These are phyloP conservation scores for Macrocentrus cingulum DNA, from an alignment of 1,140 invertebrate species.

Conservation along the genomic window DNA sequence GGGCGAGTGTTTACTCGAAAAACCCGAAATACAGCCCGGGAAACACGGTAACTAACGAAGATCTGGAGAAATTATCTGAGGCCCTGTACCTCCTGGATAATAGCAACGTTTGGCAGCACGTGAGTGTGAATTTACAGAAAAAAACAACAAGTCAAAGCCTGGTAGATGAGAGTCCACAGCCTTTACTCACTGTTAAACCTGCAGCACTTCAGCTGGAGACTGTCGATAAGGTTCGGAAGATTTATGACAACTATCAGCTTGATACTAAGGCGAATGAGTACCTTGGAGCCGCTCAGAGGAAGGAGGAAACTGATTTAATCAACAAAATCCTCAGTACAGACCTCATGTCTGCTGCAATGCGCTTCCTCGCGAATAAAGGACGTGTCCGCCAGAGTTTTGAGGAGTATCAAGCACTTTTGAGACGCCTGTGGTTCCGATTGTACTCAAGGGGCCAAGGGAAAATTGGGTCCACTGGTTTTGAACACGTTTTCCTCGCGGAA, in stretches of 20 bases:
- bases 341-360: constrained; percentile 65
- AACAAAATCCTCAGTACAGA: constrained; percentile 65
- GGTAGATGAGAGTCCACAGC: constrained; percentile 71
- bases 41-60: constrained; percentile 60
- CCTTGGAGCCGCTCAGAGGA: constrained; percentile 67
- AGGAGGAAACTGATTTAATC: constrained; percentile 65
- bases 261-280: constrained; percentile 75
- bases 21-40: constrained; percentile 53
- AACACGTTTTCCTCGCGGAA: constrained; percentile 86
- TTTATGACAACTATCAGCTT: constrained; percentile 78
- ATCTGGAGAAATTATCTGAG: constrained; percentile 70
- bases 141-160: constrained; percentile 67
- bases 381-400: constrained; percentile 52
- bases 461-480: constrained; percentile 81
- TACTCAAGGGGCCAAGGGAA: constrained; percentile 76
- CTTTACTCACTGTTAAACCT: constrained; percentile 66
- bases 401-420: constrained; percentile 71
- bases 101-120: constrained; percentile 68
- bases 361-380: constrained; percentile 63
- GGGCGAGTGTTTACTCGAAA: constrained; percentile 39
- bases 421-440: constrained; percentile 78
- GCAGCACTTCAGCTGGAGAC: constrained; percentile 67
- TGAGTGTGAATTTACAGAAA: constrained; percentile 72
- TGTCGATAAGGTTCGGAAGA: constrained; percentile 66
- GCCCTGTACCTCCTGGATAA: constrained; percentile 69